A percentile compares a stretch with the other conserved stretches of the same genome.
Conservation (phyloP, 2,888 invertebrate genomes). For the Drosophila hawaiiensis region DNA sequence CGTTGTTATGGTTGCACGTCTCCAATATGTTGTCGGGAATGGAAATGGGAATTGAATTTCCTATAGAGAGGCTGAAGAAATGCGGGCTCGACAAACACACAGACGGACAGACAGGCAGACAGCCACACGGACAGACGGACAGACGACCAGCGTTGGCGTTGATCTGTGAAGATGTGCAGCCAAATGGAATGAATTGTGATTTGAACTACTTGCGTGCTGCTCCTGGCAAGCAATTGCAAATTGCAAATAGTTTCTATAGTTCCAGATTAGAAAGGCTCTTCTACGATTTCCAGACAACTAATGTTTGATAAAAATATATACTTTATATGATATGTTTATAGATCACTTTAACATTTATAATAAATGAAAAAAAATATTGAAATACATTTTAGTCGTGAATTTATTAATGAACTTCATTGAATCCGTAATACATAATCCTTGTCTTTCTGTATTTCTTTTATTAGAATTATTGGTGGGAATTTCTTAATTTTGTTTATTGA, state of each 20-base stretch:
- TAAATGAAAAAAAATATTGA: not conserved
- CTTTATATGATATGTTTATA: not conserved
- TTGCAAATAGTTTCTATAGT: slow-evolving; percentile 2
- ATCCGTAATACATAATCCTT: not conserved
- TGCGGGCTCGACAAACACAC: slow-evolving; percentile 37
- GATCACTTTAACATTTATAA: not conserved
- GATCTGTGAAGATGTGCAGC: slow-evolving; percentile 43
- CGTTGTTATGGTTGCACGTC: slow-evolving; percentile 32
- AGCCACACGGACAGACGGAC: not conserved
- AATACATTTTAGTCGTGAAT: not conserved
- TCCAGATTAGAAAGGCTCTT: not conserved
- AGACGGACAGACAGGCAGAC: not conserved
- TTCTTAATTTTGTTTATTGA: fast-evolving
- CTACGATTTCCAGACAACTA: not conserved
- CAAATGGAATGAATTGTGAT: slow-evolving; percentile 39
- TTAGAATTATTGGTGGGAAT: not conserved
- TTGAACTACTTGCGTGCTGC: slow-evolving; percentile 17
- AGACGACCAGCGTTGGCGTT: slow-evolving; percentile 38
- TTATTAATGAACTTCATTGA: not conserved
- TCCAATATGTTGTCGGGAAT: slow-evolving; percentile 30
- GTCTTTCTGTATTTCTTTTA: fast-evolving
- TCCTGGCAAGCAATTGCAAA: slow-evolving; percentile 10
- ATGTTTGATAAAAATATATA: not conserved
- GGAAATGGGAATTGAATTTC: slow-evolving; percentile 32
- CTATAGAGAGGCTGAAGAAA: slow-evolving; percentile 27